Evolutionary conservation across 2,113 vertebrate species (phyloP).

Genomic region (Petromus typicus): DNA sequence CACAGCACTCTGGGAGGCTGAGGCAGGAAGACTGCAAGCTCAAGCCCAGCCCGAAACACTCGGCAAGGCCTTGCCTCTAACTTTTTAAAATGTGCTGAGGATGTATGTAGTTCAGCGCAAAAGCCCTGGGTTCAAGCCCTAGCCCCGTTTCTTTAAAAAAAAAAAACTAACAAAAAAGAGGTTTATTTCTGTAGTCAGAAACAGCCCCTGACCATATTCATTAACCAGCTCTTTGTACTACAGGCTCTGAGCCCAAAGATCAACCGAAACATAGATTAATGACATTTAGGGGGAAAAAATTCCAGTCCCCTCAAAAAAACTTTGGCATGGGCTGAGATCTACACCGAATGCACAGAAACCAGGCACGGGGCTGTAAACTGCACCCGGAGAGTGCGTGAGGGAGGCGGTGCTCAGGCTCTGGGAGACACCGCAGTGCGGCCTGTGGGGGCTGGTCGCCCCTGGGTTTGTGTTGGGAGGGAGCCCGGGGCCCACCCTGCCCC

Average conservation of each 20-base stretch:
- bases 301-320: not conserved
- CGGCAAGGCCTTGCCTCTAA: not conserved
- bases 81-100: not conserved
- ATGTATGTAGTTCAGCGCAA: not conserved
- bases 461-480: too few species aligned
- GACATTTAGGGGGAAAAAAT: not conserved
- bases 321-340: not conserved
- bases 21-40: not conserved
- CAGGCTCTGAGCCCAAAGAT: not conserved
- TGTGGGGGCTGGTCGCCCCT: too few species aligned
- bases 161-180: not conserved
- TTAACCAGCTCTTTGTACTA: accelerated
- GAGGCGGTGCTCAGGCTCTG: not conserved
- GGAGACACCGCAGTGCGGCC: accelerated
- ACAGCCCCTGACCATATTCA: accelerated
- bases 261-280: not conserved
- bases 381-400: not conserved
- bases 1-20: not conserved
- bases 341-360: accelerated
- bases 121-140: not conserved
- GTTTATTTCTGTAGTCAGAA: accelerated
- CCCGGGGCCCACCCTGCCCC: not conserved
- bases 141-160: not conserved
- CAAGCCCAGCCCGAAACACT: not conserved
- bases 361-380: not conserved